A percentile compares a stretch with the other conserved stretches of the same genome.
These are phyloP conservation scores for Phengaris alcon DNA, from an alignment of 2,888 invertebrate species.

Conservation along the genomic window DNA sequence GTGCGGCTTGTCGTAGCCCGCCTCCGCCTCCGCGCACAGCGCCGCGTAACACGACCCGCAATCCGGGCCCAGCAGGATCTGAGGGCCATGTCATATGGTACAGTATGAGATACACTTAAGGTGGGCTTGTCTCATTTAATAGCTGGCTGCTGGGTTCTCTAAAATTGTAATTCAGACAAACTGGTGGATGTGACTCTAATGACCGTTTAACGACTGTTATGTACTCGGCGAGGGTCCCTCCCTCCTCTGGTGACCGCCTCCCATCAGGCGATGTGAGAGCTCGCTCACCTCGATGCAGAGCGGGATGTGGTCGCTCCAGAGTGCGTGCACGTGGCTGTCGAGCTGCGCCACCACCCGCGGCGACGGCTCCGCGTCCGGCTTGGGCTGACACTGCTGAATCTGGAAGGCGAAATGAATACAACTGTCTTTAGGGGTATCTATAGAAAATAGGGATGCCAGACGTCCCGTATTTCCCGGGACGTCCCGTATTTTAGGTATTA, in stretches of 20 bases:
- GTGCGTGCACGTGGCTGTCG: slow-evolving; percentile 70
- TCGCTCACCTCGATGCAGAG: slow-evolving; percentile 88
- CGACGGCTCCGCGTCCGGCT: slow-evolving; percentile 51
- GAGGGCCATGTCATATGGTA: slow-evolving; percentile 30
- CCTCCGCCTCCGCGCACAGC: slow-evolving; percentile 53
- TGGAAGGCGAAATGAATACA: slow-evolving; percentile 43
- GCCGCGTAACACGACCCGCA: slow-evolving; percentile 83
- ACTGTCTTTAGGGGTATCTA: too few relatives aligned
- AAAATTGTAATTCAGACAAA: too few relatives aligned
- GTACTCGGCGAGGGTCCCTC: neutral
- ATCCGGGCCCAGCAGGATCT: slow-evolving; percentile 83
- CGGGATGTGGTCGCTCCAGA: slow-evolving; percentile 85
- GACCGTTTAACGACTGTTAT: neutral
- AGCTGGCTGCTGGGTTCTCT: too few relatives aligned
- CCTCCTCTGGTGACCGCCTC: too few relatives aligned
- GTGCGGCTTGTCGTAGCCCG: slow-evolving; percentile 56
- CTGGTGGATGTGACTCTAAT: neutral
- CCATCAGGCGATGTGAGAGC: neutral
- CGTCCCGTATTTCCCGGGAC: too few relatives aligned
- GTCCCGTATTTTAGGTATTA: too few relatives aligned
- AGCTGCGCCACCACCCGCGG: slow-evolving; percentile 60
- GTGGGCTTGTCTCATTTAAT: too few relatives aligned
- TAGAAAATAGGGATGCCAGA: too few relatives aligned
- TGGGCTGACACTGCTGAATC: slow-evolving; percentile 57
- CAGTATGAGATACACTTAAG: too few relatives aligned